These are phyloP conservation scores for Megaleporinus macrocephalus DNA, from an alignment of 2,113 vertebrate genomes.

Conservation along the genomic window DNA sequence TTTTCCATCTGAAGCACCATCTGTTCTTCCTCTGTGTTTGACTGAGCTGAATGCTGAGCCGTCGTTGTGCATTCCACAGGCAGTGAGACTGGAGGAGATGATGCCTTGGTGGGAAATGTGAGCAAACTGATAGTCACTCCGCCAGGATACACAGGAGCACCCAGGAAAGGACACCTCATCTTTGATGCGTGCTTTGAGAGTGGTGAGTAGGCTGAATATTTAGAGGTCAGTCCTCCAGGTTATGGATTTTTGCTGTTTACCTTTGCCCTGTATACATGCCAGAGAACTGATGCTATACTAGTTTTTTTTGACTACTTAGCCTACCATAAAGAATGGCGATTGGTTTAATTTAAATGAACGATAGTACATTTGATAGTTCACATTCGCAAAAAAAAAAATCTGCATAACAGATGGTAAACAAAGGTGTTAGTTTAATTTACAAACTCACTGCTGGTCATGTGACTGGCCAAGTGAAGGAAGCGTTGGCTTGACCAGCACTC, in stretches of 20 bases:
- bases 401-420: no score
- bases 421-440: no score
- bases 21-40: constrained; percentile 41
- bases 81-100: constrained; percentile 85
- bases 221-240: background rate
- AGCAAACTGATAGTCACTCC: constrained; percentile 87
- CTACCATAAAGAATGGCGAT: background rate
- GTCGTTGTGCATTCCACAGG: constrained; percentile 69
- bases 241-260: background rate
- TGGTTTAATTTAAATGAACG: background rate
- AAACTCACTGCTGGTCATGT: no score
- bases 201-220: constrained; percentile 80
- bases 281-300: background rate
- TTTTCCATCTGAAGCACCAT: constrained; percentile 1
- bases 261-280: background rate
- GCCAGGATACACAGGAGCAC: constrained; percentile 82
- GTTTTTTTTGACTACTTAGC: background rate
- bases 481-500: no score
- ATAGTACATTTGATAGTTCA: background rate
- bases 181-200: constrained; percentile 99
- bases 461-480: no score
- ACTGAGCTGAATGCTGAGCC: background rate
- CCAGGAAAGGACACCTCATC: constrained; percentile 90
- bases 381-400: no score
- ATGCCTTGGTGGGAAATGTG: constrained; percentile 90